Percentiles rank a stretch among this genome's conserved stretches.
Conservation (phyloP, 1,140 invertebrate species). For the Meloidogyne chitwoodi region DNA sequence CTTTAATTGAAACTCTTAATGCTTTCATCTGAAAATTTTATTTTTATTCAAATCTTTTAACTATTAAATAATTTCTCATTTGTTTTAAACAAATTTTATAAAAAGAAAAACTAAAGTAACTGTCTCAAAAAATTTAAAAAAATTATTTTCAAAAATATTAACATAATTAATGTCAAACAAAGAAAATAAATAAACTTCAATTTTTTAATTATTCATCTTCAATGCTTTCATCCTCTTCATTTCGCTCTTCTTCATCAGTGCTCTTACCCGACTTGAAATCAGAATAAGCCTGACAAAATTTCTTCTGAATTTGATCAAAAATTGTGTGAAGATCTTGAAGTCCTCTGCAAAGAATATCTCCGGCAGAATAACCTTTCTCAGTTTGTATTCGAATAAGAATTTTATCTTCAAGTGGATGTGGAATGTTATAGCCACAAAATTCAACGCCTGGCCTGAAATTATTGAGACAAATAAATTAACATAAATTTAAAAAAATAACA, state of each 20-base stretch:
- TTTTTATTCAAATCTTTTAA: not conserved
- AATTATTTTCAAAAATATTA: not conserved
- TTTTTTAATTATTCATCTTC: not conserved
- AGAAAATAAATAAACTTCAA: no score
- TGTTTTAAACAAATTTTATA: no score
- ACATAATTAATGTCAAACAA: not conserved
- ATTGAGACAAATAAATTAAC: not conserved
- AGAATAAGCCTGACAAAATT: constrained; percentile 26
- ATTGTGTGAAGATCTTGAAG: constrained; percentile 22
- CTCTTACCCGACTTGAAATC: constrained; percentile 2
- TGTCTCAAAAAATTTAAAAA: no score
- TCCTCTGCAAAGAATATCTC: constrained; percentile 27
- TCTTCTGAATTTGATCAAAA: constrained; percentile 25
- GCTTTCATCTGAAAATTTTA: not conserved
- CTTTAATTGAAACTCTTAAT: not conserved
- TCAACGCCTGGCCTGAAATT: constrained; percentile 50
- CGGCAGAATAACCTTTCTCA: constrained; percentile 22
- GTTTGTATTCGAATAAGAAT: constrained; percentile 52
- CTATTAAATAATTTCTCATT: no score
- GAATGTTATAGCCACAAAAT: constrained; percentile 55
- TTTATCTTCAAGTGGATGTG: constrained; percentile 57
- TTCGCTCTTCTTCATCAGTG: not conserved
- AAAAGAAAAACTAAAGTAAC: no score
- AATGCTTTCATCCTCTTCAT: not conserved
- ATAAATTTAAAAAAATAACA: constrained; percentile 7